A percentile compares a stretch with the other conserved stretches of the same genome.
These are phyloP conservation scores for Polydrusus pterygomalis DNA, from an alignment of 2,888 invertebrate species.

Conservation along the genomic window DNA sequence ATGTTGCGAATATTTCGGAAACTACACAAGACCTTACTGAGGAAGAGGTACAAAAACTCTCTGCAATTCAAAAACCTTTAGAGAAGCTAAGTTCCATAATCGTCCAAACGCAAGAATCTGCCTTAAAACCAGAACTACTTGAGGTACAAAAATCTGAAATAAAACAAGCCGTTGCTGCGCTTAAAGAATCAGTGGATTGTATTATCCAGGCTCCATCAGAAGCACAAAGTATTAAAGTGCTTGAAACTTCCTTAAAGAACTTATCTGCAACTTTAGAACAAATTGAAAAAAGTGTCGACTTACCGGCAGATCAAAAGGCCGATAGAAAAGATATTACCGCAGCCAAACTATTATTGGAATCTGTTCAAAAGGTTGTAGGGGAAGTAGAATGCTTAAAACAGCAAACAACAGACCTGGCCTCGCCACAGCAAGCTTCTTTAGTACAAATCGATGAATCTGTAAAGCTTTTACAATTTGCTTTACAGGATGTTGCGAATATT, in stretches of 20 bases:
- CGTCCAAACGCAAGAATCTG: conserved; percentile 51
- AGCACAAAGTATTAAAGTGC: conserved; percentile 31
- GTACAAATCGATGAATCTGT: not conserved
- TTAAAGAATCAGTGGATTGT: conserved; percentile 29
- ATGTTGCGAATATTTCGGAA: not conserved
- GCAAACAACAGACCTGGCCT: not conserved
- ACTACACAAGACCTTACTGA: conserved; percentile 5
- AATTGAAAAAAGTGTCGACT: conserved; percentile 13
- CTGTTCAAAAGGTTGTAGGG: conserved; percentile 36
- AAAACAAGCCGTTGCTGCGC: conserved; percentile 28
- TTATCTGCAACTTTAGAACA: conserved; percentile 19
- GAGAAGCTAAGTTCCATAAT: conserved; percentile 57
- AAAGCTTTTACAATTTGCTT: conserved; percentile 25
- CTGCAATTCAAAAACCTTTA: conserved; percentile 47
- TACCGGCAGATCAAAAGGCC: not conserved
- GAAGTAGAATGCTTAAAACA: conserved; percentile 42
- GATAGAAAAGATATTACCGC: conserved; percentile 4
- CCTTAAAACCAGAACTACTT: conserved; percentile 49
- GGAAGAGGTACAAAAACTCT: not conserved
- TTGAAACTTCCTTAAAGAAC: conserved; percentile 28
- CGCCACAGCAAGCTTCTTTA: conserved; percentile 21
- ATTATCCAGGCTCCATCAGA: conserved; percentile 26
- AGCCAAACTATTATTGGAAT: conserved; percentile 28
- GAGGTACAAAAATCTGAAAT: conserved; percentile 40
- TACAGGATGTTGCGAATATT: not conserved